Evolutionary conservation across 2,888 invertebrate species (phyloP), one percentile per base, ranked within the genome.

Genomic region (Mallateleia sp.): DNA sequence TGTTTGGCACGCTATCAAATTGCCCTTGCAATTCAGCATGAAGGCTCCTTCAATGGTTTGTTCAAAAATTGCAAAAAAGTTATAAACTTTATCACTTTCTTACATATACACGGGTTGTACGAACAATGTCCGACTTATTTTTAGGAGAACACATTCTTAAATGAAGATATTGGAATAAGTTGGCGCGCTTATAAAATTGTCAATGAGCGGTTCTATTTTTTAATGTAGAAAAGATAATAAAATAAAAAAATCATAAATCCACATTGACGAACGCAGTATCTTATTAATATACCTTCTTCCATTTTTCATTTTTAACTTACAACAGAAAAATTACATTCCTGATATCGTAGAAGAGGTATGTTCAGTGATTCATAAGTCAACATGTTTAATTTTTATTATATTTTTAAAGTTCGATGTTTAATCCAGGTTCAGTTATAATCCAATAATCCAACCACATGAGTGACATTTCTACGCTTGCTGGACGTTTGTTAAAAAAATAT

Each of bases 1-100:
- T 94, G 94, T 93, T 94, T 94, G 94, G 94, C 94, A 92, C 86
- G 71, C 77, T 77, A 91, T 94, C 94, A 93, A 94, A 87, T 78
- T 85, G 80, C 72, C 50, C 22, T 72, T 60, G 60, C 78, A 62
- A 84, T 81, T 79, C 60, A 66, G 45, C 42, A 78, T 62, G 67
- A 86, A 42, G 18, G 45, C 50, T 60, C 24, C 47, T 69, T 20
- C 38, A 69, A 85, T 22, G 42, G 69, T 54, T 85, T 79, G 47
- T 75, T 67, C 18, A 56, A 69, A 79, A 75, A 74, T 85, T 20
- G 22, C 47, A 74, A 69, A 72, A 38, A 71, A 72, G 54, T 56
- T 74, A 24, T 60, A 32, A 18, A 74, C 54, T 79, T 75, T 50
- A 75, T 75, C 52, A 54, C 47, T 71, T 67, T 60, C 45, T 71